These are phyloP conservation scores for Megaceryle torquata DNA, from an alignment of 2,113 vertebrate species.

Conservation along the genomic window DNA sequence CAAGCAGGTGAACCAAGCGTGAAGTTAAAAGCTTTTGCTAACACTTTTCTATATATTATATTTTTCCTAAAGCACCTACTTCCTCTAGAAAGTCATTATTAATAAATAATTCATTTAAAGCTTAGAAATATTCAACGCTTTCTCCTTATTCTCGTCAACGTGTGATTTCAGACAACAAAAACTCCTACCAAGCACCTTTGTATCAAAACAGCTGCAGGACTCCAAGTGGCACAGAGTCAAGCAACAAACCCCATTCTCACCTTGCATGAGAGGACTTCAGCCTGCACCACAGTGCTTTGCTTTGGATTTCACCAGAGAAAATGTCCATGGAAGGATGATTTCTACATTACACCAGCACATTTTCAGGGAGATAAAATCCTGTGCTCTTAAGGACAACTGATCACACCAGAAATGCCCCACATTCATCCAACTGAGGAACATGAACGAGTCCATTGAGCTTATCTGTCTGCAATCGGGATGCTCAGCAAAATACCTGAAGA, in stretches of 20 bases:
- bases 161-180: neutral
- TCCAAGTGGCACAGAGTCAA: neutral
- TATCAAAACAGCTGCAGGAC: neutral
- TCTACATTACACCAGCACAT: neutral
- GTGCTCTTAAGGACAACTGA: neutral
- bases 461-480: rapidly evolving
- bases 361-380: neutral
- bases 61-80: neutral
- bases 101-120: neutral
- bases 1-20: neutral
- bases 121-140: neutral
- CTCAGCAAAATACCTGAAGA: neutral
- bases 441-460: neutral
- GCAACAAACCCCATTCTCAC: neutral
- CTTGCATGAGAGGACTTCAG: neutral
- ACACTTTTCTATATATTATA: neutral
- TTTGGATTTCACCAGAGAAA: neutral
- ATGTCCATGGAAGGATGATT: neutral
- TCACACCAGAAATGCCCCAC: neutral
- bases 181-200: neutral
- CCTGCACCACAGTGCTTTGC: rapidly evolving
- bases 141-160: neutral
- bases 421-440: neutral
- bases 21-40: neutral
- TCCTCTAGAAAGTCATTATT: neutral